Evolutionary conservation across 1,140 invertebrate species (phyloP).

Genomic region (Anastatus disparis): DNA sequence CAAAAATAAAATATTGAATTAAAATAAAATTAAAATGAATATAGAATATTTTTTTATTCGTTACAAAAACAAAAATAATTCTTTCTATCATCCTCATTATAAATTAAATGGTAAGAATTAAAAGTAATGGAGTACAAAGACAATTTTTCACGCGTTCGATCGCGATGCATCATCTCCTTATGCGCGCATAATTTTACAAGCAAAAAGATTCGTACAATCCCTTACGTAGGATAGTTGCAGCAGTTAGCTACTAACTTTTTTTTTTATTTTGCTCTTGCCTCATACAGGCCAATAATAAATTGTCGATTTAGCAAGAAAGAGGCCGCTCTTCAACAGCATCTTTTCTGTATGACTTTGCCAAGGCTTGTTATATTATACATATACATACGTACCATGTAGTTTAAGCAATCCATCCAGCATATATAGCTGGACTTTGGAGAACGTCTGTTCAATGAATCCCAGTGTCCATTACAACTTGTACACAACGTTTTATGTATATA

Average conservation of each 20-base stretch:
- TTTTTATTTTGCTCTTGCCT: not conserved
- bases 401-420: conserved; percentile 4
- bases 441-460: conserved; percentile 2
- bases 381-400: no score
- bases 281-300: conserved; percentile 35
- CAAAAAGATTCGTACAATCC: no score
- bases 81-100: no score
- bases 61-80: no score
- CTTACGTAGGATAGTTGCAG: not conserved
- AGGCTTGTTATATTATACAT: no score
- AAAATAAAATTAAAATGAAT: no score
- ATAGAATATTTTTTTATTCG: no score
- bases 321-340: not conserved
- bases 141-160: not conserved
- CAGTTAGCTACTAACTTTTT: no score
- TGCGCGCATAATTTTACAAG: no score
- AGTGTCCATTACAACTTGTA: not conserved
- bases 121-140: not conserved
- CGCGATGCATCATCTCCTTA: not conserved
- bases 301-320: conserved; percentile 32
- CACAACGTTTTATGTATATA: no score
- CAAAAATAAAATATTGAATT: no score
- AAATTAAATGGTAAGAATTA: not conserved
- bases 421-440: not conserved
- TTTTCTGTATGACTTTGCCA: not conserved